phyloP scores from a whole-genome alignment of 2,797 vertebrate genomes.

The Danio choprae region DNA sequence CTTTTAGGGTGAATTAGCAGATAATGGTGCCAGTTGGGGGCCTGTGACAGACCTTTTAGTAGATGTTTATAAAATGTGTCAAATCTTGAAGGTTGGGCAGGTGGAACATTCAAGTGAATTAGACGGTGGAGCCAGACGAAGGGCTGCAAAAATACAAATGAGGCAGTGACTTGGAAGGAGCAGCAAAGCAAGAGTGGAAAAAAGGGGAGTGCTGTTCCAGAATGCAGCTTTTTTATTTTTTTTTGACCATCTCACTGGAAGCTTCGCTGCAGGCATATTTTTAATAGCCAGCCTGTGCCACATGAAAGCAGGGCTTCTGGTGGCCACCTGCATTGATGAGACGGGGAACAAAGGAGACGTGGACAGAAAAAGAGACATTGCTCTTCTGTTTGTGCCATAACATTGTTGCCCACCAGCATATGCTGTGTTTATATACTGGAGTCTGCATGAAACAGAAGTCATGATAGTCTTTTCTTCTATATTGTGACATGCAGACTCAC shows the following conservation, averaged over 20 bases:
- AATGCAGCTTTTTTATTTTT: constrained; percentile 12
- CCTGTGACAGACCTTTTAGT: constrained; percentile 59
- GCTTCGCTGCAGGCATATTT: constrained; percentile 56
- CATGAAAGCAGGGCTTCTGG: constrained; percentile 52
- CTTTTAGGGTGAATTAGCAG: constrained; percentile 61
- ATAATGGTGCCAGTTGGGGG: constrained; percentile 54
- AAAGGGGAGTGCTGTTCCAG: constrained; percentile 20
- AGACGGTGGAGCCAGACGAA: constrained; percentile 51
- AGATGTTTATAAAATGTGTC: constrained; percentile 65
- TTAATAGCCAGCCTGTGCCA: constrained; percentile 55
- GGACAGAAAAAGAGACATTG: constrained; percentile 33
- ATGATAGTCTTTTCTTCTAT: too few relatives aligned
- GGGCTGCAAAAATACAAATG: constrained; percentile 55
- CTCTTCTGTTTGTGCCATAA: constrained; percentile 27
- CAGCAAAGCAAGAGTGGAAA: constrained; percentile 3
- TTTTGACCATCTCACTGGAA: constrained; percentile 42
- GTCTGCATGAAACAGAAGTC: too few relatives aligned
- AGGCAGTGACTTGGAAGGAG: constrained; percentile 36
- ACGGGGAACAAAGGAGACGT: constrained; percentile 10
- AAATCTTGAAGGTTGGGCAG: constrained; percentile 58
- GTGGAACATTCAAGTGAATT: constrained; percentile 56
- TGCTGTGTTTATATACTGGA: constrained; percentile 1
- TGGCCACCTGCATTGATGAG: constrained; percentile 40
- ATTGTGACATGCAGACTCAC: too few relatives aligned
- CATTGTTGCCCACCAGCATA: constrained; percentile 2